These are phyloP conservation scores for Trichomycterus rosablanca DNA, from an alignment of 2,113 vertebrate genomes.

Conservation along the genomic window DNA sequence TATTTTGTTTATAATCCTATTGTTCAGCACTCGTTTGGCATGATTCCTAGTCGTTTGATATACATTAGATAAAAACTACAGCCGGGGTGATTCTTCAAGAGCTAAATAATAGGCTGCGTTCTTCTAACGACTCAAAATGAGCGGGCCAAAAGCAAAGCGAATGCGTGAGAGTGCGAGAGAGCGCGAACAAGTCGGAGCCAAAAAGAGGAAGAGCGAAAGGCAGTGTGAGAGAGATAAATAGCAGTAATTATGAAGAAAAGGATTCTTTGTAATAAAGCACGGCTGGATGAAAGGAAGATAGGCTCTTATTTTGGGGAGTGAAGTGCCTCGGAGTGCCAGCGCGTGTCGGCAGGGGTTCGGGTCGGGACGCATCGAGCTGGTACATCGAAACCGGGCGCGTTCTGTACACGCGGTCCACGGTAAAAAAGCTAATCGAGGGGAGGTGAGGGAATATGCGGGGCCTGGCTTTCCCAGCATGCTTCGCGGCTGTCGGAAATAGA, in stretches of 20 bases:
- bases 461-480: slow-evolving; percentile 64
- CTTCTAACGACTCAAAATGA: no score
- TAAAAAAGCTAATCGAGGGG: slow-evolving; percentile 31
- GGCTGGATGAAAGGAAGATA: slow-evolving; percentile 32
- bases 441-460: slow-evolving; percentile 41
- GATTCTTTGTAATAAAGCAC: slow-evolving; percentile 34
- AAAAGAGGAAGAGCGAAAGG: slow-evolving; percentile 7
- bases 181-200: neutral
- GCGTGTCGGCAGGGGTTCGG: neutral
- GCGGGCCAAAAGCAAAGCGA: no score
- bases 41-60: no score
- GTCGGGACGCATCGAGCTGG: neutral
- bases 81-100: no score
- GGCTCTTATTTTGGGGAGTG: slow-evolving; percentile 30
- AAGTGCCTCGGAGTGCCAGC: neutral
- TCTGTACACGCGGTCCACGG: slow-evolving; percentile 3
- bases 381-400: no score
- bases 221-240: no score
- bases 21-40: no score
- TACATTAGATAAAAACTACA: no score
- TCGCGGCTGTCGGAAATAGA: slow-evolving; percentile 62
- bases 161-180: neutral
- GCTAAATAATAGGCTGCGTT: no score
- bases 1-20: no score
- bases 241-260: slow-evolving; percentile 40